Evolutionary conservation across 2,797 vertebrate genomes (phyloP).

Genomic region (Loriculus beryllinus): DNA sequence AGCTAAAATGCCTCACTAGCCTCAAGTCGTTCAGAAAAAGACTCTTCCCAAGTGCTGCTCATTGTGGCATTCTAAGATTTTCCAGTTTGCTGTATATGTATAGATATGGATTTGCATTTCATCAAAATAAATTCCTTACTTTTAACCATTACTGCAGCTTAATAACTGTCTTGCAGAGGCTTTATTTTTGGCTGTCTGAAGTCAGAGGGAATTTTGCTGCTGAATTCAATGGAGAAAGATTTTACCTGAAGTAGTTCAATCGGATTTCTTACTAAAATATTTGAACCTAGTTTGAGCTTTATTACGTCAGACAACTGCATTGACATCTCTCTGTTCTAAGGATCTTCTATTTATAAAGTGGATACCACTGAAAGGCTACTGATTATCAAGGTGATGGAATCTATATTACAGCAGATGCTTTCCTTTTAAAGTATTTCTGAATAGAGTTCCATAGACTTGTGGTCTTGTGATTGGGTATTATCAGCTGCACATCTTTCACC

Average conservation of each 20-base stretch:
- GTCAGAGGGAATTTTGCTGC: background rate
- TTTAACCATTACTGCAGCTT: background rate
- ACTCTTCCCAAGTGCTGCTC: background rate
- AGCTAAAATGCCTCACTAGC: background rate
- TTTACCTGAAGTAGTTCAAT: background rate
- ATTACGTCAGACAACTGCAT: background rate
- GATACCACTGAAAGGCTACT: background rate
- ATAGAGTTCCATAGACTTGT: background rate
- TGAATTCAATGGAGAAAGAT: background rate
- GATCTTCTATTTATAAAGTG: background rate
- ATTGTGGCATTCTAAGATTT: background rate
- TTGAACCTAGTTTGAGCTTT: background rate
- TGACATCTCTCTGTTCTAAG: background rate
- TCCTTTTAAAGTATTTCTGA: background rate
- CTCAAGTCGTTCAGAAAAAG: background rate
- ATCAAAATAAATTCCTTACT: constrained; percentile 33
- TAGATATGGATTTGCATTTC: constrained; percentile 20
- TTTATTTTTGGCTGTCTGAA: background rate
- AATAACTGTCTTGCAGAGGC: background rate
- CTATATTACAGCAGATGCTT: background rate
- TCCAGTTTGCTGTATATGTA: background rate
- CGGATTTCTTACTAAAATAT: constrained; percentile 31
- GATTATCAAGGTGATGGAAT: background rate
- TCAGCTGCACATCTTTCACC: background rate
- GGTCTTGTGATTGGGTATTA: background rate